Evolutionary conservation across 1,140 invertebrate species (phyloP).

Genomic region (Nasonia vitripennis): DNA sequence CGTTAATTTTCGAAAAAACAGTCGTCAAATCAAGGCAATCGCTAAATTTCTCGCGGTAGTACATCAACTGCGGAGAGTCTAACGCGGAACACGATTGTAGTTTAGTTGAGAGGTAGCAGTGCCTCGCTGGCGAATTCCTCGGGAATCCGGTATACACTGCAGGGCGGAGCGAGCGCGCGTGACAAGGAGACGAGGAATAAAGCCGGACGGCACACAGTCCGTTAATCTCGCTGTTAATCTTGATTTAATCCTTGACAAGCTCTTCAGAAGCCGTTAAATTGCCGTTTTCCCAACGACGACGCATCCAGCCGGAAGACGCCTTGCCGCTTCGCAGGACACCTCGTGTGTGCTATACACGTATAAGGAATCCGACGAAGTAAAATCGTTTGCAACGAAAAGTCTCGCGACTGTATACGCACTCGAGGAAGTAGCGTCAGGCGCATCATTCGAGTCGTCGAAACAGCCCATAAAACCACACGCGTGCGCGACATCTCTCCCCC

Average conservation of each 20-base stretch:
- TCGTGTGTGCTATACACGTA: slow-evolving; percentile 7
- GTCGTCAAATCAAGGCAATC: no score
- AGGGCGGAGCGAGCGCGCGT: slow-evolving; percentile 21
- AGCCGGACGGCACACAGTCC: slow-evolving; percentile 61
- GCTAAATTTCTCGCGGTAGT: not conserved
- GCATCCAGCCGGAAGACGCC: slow-evolving; percentile 14
- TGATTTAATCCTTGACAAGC: slow-evolving; percentile 75
- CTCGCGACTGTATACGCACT: not conserved
- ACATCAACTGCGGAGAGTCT: not conserved
- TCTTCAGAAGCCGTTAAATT: slow-evolving; percentile 72
- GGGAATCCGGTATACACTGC: slow-evolving; percentile 58
- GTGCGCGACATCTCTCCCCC: no score
- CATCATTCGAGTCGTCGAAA: not conserved
- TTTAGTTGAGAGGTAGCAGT: slow-evolving; percentile 65
- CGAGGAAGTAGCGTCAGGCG: not conserved
- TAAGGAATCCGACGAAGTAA: not conserved
- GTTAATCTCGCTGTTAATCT: slow-evolving; percentile 73
- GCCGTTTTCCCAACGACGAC: slow-evolving; percentile 57
- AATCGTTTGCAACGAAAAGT: not conserved
- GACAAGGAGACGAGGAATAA: slow-evolving; percentile 65
- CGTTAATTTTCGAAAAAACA: no score
- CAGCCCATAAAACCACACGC: not conserved
- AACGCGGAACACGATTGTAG: slow-evolving; percentile 58
- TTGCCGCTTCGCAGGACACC: not conserved
- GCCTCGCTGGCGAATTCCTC: slow-evolving; percentile 53